phyloP scores from a whole-genome alignment of 1,140 invertebrate species.

The Drosophila bocqueti region DNA sequence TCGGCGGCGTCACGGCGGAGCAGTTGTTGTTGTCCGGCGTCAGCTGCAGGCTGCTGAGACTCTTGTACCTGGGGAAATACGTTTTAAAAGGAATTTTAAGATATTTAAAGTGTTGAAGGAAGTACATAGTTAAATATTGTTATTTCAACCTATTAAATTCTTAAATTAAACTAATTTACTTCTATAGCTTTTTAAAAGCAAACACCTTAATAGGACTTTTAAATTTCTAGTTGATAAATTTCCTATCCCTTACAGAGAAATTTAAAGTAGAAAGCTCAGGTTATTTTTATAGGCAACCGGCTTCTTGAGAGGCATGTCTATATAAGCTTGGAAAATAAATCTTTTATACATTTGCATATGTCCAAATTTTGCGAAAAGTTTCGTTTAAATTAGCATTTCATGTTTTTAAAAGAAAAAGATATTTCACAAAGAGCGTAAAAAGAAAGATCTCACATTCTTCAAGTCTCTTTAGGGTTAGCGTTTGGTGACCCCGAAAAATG shows the following conservation, averaged over 20 bases:
- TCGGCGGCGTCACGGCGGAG: slow-evolving; percentile 66
- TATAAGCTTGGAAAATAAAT: slow-evolving; percentile 7
- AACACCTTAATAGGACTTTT: background rate
- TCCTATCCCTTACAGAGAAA: no score
- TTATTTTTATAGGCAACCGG: background rate
- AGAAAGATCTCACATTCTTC: slow-evolving; percentile 3
- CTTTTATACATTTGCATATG: slow-evolving; percentile 2
- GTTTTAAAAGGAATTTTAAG: background rate
- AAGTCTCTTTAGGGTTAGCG: background rate
- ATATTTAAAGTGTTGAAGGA: background rate
- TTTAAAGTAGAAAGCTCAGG: background rate
- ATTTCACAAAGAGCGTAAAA: background rate
- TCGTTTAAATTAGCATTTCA: slow-evolving; percentile 7
- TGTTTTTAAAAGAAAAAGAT: background rate
- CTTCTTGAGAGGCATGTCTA: slow-evolving; percentile 3
- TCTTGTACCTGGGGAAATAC: slow-evolving; percentile 75
- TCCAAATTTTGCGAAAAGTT: background rate
- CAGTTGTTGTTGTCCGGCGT: slow-evolving; percentile 77
- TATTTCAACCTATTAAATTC: background rate
- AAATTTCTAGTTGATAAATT: background rate
- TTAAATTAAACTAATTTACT: no score
- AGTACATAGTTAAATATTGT: background rate
- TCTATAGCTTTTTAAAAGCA: background rate
- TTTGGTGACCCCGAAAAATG: background rate
- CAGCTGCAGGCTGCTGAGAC: slow-evolving; percentile 82